Base-by-base conservation (phyloP, 2,888 invertebrate species). In the Steinernema hermaphroditum region DNA sequence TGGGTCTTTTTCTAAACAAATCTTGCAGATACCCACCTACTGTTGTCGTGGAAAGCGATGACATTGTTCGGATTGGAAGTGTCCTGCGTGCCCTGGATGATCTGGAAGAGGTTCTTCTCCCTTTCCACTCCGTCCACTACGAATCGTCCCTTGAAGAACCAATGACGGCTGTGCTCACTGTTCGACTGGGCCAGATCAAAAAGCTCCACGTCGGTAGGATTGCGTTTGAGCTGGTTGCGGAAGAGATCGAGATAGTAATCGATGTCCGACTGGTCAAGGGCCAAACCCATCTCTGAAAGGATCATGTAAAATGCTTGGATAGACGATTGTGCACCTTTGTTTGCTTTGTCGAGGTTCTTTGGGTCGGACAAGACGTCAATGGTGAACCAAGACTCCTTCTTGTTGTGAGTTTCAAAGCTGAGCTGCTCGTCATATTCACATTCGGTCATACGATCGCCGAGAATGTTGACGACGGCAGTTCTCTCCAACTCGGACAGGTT, bases 21-120 rank as follows among this genome's bases (percentile, higher is more conserved):
- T n/a, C n/a, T n/a, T n/a, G n/a, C n/a, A n/a, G n/a, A n/a, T n/a
- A n/a, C 32, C 62, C 87, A 92, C 92, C 92, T 94, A 89, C 96
- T 96, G 86, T 98, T 98, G 87, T 97, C 97, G 83, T 92, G 93
- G 87, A 97, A 97, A 88, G 95, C 94, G 79, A 97, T 96, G 16
- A 96, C 93, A 89, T 96, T 97, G 87, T 97, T 97, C 24, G 90
- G 88, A 89, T 96, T 96, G 9, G 93, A 92, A 79, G 90, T 88
- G 4, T 91, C 89, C 87, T 96, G 95, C 0, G 97, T 97, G 54
- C 92, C 91, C 84, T 93, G 92, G 68, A 98, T 94, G 92, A 95
- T 93, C 85, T 93, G 92, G 83, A 98, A 93, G 14, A 98, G 89
- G 0, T 94, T 93, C 85, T 92, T 90, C n/a, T 91, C 89, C 57